These are phyloP conservation scores for Luperina nickerlii DNA, from an alignment of 2,888 invertebrate species.

Conservation along the genomic window DNA sequence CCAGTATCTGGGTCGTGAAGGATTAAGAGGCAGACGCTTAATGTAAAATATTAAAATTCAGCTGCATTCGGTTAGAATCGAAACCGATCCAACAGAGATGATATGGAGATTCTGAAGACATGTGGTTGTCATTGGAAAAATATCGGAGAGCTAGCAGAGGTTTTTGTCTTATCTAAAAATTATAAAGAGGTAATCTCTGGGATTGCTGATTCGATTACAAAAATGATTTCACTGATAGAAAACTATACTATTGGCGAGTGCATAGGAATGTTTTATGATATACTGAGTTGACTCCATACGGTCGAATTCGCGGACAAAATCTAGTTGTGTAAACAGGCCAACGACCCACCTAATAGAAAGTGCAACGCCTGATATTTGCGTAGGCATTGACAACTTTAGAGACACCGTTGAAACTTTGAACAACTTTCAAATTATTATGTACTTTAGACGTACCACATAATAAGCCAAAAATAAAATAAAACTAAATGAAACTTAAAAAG, in stretches of 20 bases:
- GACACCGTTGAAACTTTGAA: background rate
- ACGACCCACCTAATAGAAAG: conserved; percentile 18
- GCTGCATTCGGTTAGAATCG: background rate
- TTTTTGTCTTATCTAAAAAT: background rate
- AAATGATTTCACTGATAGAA: background rate
- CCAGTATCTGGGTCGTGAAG: background rate
- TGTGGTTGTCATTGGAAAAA: background rate
- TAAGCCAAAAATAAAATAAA: background rate
- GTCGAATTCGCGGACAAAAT: background rate
- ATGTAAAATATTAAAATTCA: background rate
- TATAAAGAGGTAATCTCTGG: background rate
- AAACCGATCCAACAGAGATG: too few species aligned
- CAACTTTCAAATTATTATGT: background rate
- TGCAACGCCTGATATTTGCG: background rate
- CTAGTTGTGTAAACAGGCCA: background rate
- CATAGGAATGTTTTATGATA: background rate
- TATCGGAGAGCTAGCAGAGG: background rate
- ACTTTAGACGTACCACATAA: background rate
- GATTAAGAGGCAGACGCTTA: background rate
- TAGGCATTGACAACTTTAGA: conserved; percentile 2
- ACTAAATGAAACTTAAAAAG: background rate
- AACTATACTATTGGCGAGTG: background rate
- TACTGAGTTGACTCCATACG: background rate
- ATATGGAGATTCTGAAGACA: background rate
- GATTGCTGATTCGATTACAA: background rate